These are phyloP conservation scores for Gobius niger DNA, from an alignment of 2,113 vertebrate species.

Conservation along the genomic window DNA sequence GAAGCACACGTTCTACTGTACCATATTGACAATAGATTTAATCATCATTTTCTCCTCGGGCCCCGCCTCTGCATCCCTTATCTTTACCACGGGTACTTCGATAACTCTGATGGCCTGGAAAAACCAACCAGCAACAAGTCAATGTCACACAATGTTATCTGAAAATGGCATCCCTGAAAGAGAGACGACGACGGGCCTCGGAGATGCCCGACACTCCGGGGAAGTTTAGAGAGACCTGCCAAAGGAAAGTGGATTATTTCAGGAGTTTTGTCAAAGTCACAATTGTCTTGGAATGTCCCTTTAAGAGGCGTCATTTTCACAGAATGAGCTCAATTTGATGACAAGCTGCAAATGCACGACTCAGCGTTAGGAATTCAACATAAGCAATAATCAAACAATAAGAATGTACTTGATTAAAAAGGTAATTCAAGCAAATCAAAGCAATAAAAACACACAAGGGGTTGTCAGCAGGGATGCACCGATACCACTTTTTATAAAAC, in stretches of 20 bases:
- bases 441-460: too few species aligned
- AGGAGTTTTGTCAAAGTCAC: neutral
- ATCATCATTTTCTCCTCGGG: slow-evolving; percentile 90
- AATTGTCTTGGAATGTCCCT: neutral
- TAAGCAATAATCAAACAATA: too few species aligned
- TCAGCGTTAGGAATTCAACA: too few species aligned
- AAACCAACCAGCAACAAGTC: slow-evolving; percentile 76
- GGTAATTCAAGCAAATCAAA: too few species aligned
- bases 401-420: too few species aligned
- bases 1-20: slow-evolving; percentile 74
- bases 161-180: neutral
- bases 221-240: neutral
- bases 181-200: neutral
- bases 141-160: slow-evolving; percentile 56
- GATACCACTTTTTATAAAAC: too few species aligned
- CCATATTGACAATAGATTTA: slow-evolving; percentile 97
- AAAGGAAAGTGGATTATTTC: neutral
- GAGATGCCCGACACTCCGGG: neutral
- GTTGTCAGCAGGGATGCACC: too few species aligned
- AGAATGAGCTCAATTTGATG: too few species aligned
- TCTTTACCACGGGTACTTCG: slow-evolving; percentile 98
- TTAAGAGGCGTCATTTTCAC: neutral
- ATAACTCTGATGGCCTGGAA: slow-evolving; percentile 92
- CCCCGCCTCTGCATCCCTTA: slow-evolving; percentile 87
- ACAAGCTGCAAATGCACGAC: too few species aligned